These are phyloP conservation scores for Pasiphila rectangulata DNA, from an alignment of 2,888 invertebrate species.

Conservation along the genomic window DNA sequence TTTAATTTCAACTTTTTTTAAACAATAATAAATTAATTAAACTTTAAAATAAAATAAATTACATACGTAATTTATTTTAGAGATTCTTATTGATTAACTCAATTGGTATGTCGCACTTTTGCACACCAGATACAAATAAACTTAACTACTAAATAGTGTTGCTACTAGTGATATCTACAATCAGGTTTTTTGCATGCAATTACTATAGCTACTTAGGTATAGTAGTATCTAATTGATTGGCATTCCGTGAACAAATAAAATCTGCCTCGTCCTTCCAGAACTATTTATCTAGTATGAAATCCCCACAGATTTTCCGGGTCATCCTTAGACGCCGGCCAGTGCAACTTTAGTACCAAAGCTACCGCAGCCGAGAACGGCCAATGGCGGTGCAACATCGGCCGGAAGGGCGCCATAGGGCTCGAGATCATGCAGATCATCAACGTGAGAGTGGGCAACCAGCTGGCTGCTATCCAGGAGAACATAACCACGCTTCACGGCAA, in stretches of 20 bases:
- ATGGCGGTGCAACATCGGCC: conserved; percentile 76
- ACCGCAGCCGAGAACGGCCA: conserved; percentile 55
- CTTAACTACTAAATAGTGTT: too few species aligned
- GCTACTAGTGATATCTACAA: too few species aligned
- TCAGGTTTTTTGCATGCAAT: too few species aligned
- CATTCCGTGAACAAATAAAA: too few species aligned
- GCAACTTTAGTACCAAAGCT: conserved; percentile 54
- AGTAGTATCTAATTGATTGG: too few species aligned
- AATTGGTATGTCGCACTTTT: too few species aligned
- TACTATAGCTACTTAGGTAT: too few species aligned
- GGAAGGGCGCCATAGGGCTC: conserved; percentile 42
- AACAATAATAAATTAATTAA: background rate
- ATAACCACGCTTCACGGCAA: conserved; percentile 53
- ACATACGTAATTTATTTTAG: too few species aligned
- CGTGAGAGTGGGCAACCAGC: conserved; percentile 54
- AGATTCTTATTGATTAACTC: too few species aligned
- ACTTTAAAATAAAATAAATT: too few species aligned
- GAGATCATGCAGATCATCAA: conserved; percentile 57
- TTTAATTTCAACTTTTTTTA: conserved; percentile 26
- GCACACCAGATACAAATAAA: too few species aligned
- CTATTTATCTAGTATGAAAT: background rate
- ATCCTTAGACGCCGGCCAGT: conserved; percentile 59
- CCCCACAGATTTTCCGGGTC: conserved; percentile 56
- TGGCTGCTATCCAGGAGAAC: conserved; percentile 59
- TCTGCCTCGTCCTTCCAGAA: too few species aligned